phyloP scores from a whole-genome alignment of 2,113 vertebrate species.

The Malurus elegans region DNA sequence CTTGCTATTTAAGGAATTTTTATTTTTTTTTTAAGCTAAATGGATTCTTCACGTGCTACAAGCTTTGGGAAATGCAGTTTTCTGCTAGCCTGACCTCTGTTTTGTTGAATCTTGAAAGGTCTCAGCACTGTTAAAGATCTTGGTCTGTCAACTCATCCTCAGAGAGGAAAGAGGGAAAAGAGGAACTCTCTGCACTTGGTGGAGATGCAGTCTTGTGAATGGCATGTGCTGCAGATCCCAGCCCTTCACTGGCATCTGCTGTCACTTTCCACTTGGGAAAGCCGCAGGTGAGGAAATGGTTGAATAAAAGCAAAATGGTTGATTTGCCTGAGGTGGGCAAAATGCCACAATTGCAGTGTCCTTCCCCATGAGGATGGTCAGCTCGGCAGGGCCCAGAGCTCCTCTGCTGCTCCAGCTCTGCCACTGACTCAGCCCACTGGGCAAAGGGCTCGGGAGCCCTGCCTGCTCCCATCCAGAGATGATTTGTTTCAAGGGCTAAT shows the following conservation, averaged over 20 bases:
- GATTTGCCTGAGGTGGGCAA: not conserved
- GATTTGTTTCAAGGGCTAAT: not conserved
- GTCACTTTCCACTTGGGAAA: not conserved
- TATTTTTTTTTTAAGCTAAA: not conserved
- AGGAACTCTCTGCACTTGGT: not conserved
- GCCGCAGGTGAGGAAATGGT: not conserved
- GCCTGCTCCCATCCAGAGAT: not conserved
- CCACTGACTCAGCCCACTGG: not conserved
- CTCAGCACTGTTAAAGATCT: not conserved
- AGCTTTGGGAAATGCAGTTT: not conserved
- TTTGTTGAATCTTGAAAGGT: not conserved
- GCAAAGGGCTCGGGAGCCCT: not conserved
- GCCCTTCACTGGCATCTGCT: fast-evolving
- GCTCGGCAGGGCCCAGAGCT: not conserved
- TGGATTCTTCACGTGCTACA: not conserved
- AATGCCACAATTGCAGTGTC: not conserved
- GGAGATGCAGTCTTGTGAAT: not conserved
- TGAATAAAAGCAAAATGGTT: not conserved
- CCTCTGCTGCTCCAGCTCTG: not conserved
- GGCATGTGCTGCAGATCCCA: fast-evolving
- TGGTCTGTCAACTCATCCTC: not conserved
- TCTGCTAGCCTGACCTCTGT: not conserved
- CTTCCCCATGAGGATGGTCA: not conserved
- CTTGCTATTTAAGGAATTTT: not conserved
- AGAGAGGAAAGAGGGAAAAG: not conserved